Evolutionary conservation across 2,797 vertebrate species (phyloP), one percentile per base, ranked within the genome.

Genomic region (Enteromius anoplus): DNA sequence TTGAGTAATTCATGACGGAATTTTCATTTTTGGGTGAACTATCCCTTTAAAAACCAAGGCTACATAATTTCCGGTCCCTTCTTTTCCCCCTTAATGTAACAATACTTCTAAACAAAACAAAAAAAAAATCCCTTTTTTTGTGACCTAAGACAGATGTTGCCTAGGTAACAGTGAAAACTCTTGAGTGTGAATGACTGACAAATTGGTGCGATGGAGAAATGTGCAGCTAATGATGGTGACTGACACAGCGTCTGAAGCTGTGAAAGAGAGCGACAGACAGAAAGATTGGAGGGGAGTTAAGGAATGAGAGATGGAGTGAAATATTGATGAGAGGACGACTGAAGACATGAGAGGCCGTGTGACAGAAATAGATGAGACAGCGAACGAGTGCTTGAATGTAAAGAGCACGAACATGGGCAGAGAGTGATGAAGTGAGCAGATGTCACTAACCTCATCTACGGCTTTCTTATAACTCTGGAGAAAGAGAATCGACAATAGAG

Each of bases 391-490:
- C 26, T 51, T 79, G 32, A 40, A 69, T 55, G 47, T 26, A 37
- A 58, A 58, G 23, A 51, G 19, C 17, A 45, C n/a, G 0, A 83
- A 49, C n/a, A 66, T 26, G 75, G 84, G 75, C 34, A 37, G 37
- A 82, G 71, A 77, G 14, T 79, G 60, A 45, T 21, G 42, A 70
- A 73, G 80, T 92, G 89, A 92, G 94, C 92, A 94, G 88, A 90
- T 80, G 89, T 90, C 95, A 98, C 97, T 97, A 92, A 98, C 97
- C 97, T 98, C 96, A 92, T 97, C 97, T 95, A 98, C 96, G 91
- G 97, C 97, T 97, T 96, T 97, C 95, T 97, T 98, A 97, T 97
- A 98, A 94, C 97, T 98, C 97, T 98, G 96, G 91, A 91, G 93
- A 89, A 87, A 93, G 92, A 90, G 65, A 91, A 89, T 94, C 93